Evolutionary conservation across 1,140 invertebrate species (phyloP), one percentile per base, ranked within the genome.

Genomic region (Drosophila funebris): DNA sequence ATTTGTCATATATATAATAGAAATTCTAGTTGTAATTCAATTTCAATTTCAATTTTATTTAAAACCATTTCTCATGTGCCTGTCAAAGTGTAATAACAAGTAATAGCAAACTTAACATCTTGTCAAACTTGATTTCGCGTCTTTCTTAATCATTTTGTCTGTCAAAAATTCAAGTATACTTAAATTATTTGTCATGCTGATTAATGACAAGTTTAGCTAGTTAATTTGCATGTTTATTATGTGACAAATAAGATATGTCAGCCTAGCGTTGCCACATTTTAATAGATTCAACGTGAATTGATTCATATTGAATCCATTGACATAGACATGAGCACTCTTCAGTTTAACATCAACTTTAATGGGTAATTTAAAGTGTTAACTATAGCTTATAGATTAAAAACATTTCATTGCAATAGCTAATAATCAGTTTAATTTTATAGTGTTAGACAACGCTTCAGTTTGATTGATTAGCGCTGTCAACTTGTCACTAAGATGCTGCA

Each of bases 61-160:
- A 22, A 60, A 18, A n/a, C n/a, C 11, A 18, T 60, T 60, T 48
- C 43, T 46, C 18, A 48, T 46, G 18, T 11, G 16, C 2, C 41
- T 46, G 57, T 48, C 57, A 46, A 13, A 13, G 29, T 20, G 14
- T 27, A 43, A 14, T 27, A 9, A 5, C 6, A 14, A 54, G 8
- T 54, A 18, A 58, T 14, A n/a, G n/a, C 39, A 16, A 16, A 14
- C 16, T 46, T 46, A 60, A 36, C 56, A 60, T 46, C 41, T 60
- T 46, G 56, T 36, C 57, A 46, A 60, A 48, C 43, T 20, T n/a
- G 56, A 60, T 33, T 60, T 13, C 4, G 22, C 29, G 2, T 14
- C 8, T 46, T 18, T 9, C 18, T 58, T 43, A 43, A 43, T 24
- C 39, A 29, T 43, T 29, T 13, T 18, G 24, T 18, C 54, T 29